Evolutionary conservation across 2,797 vertebrate genomes (phyloP).

Genomic region (Gymnothorax javanicus): DNA sequence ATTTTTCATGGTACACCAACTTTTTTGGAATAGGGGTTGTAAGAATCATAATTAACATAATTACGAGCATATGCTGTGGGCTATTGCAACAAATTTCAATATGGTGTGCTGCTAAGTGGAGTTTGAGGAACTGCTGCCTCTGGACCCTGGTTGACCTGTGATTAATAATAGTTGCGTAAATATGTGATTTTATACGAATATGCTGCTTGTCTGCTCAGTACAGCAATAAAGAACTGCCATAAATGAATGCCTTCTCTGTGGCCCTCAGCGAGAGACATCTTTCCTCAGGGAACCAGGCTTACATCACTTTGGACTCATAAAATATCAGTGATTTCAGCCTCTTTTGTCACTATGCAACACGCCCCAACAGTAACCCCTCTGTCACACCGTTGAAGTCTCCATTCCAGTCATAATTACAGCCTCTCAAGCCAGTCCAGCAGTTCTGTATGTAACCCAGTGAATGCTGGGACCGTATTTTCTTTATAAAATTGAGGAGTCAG

Average conservation of each 20-base stretch:
- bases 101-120: not conserved
- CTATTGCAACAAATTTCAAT: not conserved
- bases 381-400: not conserved
- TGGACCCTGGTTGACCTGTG: not conserved
- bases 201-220: not conserved
- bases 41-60: too few species aligned
- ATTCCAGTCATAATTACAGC: not conserved
- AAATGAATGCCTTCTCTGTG: too few species aligned
- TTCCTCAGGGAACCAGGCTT: not conserved
- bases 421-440: not conserved
- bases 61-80: not conserved
- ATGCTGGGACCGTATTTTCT: not conserved
- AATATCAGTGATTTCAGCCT: not conserved
- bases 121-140: not conserved
- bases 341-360: not conserved
- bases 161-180: too few species aligned
- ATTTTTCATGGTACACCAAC: too few species aligned
- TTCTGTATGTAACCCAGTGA: not conserved
- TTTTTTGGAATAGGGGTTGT: too few species aligned
- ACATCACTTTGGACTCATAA: slow-evolving; percentile 2
- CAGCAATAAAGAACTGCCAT: not conserved
- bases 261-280: not conserved
- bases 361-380: slow-evolving; percentile 5
- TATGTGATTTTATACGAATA: not conserved
- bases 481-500: not conserved